Evolutionary conservation across 2,113 vertebrate genomes (phyloP).

Genomic region (Rhadina sibilatrix): DNA sequence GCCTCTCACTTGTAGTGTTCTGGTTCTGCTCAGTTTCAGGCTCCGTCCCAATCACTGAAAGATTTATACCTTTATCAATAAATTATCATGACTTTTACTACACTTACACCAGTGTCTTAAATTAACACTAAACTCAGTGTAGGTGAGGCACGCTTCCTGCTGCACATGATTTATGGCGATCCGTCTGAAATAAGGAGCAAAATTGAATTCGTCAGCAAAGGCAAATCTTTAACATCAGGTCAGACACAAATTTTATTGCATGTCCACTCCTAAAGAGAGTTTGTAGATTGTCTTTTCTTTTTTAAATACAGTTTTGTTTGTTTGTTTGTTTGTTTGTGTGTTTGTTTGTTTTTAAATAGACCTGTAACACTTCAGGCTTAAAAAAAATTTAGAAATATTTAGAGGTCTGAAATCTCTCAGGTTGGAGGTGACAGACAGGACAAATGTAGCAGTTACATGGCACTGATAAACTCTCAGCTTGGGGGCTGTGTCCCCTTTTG

Average conservation of each 20-base stretch:
- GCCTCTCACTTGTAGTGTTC: neutral
- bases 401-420: neutral
- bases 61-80: slow-evolving; percentile 67
- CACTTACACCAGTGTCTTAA: slow-evolving; percentile 52
- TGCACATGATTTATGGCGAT: slow-evolving; percentile 37
- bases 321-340: too few relatives aligned
- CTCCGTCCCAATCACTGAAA: slow-evolving; percentile 55
- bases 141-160: slow-evolving; percentile 60
- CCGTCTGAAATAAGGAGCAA: slow-evolving; percentile 5
- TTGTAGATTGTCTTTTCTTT: neutral
- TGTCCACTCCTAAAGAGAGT: neutral
- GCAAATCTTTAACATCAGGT: neutral
- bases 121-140: slow-evolving; percentile 56
- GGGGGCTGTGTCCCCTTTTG: neutral
- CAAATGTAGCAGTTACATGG: neutral
- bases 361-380: neutral
- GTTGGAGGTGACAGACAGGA: slow-evolving; percentile 19
- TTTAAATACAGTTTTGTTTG: too few relatives aligned
- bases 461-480: slow-evolving; percentile 30
- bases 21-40: slow-evolving; percentile 1
- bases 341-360: neutral
- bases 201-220: slow-evolving; percentile 23
- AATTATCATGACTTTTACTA: slow-evolving; percentile 67
- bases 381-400: neutral
- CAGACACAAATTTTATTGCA: neutral